Percentiles rank a stretch among this genome's conserved stretches.
Evolutionary conservation across 2,797 vertebrate genomes (phyloP).

Genomic region (Eidolon dupreanum): DNA sequence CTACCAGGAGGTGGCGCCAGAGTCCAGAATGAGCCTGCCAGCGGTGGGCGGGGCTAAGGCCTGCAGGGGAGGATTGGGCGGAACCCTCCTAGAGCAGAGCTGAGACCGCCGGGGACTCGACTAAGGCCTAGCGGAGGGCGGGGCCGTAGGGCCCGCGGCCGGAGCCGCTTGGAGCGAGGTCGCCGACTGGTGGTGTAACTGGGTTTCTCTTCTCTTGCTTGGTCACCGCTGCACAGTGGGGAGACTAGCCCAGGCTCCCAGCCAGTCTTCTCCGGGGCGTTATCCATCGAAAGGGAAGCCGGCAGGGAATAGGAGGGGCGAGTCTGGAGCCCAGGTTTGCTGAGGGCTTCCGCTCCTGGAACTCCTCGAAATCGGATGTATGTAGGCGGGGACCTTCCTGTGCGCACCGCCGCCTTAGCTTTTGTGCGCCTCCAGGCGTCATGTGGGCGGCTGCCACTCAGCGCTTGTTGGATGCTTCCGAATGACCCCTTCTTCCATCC

Average conservation of each 20-base stretch:
- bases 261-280: neutral
- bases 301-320: neutral
- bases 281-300: neutral
- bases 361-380: neutral
- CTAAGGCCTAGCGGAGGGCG: neutral
- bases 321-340: neutral
- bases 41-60: neutral
- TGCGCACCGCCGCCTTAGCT: neutral
- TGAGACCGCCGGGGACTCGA: rapidly evolving
- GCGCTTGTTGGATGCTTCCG: neutral
- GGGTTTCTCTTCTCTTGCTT: rapidly evolving
- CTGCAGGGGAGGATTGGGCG: rapidly evolving
- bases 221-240: no score
- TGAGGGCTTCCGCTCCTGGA: neutral
- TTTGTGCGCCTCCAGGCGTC: neutral
- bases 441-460: neutral
- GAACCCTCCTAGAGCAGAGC: neutral
- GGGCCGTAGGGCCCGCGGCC: neutral
- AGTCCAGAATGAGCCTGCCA: neutral
- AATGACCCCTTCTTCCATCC: neutral
- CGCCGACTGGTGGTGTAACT: no score
- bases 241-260: neutral
- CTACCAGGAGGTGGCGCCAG: slow-evolving; percentile 74
- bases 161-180: neutral
- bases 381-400: neutral